Conservation (phyloP, 1,140 invertebrate species). For the Zaprionus lachaisei region DNA sequence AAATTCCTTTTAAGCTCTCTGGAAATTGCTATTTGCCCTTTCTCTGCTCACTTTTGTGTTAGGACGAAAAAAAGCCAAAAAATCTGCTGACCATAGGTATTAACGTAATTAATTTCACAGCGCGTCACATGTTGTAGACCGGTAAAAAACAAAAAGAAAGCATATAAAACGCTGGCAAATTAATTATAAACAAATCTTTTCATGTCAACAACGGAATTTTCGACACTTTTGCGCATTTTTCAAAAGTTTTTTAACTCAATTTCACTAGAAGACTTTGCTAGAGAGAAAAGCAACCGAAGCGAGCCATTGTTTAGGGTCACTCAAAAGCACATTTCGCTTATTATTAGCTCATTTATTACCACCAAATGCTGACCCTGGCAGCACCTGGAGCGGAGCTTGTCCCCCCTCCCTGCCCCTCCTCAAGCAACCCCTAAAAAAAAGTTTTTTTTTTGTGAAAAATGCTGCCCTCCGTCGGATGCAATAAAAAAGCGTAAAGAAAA, state of each 20-base stretch:
- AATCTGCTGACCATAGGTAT: slow-evolving; percentile 62
- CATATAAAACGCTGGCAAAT: slow-evolving; percentile 54
- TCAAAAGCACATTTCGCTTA: slow-evolving; percentile 84
- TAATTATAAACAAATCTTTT: slow-evolving; percentile 84
- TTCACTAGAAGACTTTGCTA: slow-evolving; percentile 45
- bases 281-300: not conserved
- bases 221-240: slow-evolving; percentile 80
- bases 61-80: slow-evolving; percentile 21
- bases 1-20: slow-evolving; percentile 37
- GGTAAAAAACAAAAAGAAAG: slow-evolving; percentile 32
- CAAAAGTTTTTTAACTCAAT: slow-evolving; percentile 64
- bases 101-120: slow-evolving; percentile 76
- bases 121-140: slow-evolving; percentile 63
- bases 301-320: slow-evolving; percentile 79
- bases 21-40: slow-evolving; percentile 35
- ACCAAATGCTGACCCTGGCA: slow-evolving; percentile 75
- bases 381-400: slow-evolving; percentile 54
- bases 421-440: slow-evolving; percentile 38
- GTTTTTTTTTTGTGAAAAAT: slow-evolving; percentile 67
- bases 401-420: not conserved
- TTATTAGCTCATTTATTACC: slow-evolving; percentile 84
- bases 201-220: slow-evolving; percentile 80
- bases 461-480: slow-evolving; percentile 44
- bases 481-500: slow-evolving; percentile 46
- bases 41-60: not conserved